phyloP scores from a whole-genome alignment of 2,888 invertebrate species.

The Archips crataeganus region DNA sequence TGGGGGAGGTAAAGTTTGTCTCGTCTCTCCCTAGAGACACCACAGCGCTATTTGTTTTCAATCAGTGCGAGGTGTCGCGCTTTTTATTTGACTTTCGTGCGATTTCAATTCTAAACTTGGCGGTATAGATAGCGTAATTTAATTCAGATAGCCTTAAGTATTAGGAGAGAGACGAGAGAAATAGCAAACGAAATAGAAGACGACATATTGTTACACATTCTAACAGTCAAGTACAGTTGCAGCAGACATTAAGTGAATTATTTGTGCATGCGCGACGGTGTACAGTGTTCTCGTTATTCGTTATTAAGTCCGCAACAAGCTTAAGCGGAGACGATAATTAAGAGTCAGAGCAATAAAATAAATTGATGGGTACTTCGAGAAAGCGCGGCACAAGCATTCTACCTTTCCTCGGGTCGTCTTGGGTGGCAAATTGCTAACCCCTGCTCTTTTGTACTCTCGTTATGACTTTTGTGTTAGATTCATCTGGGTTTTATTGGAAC shows the following conservation, averaged over 20 bases:
- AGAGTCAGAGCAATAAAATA: conserved; percentile 38
- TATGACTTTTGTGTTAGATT: conserved; percentile 26
- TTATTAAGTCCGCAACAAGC: conserved; percentile 31
- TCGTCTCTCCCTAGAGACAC: conserved; percentile 67
- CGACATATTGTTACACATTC: conserved; percentile 51
- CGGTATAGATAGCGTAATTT: conserved; percentile 42
- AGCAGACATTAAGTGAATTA: conserved; percentile 59
- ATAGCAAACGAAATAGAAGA: conserved; percentile 66
- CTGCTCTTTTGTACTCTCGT: conserved; percentile 30
- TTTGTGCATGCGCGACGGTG: conserved; percentile 59
- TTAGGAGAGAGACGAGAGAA: conserved; percentile 63
- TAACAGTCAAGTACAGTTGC: conserved; percentile 64
- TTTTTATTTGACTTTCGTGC: conserved; percentile 46
- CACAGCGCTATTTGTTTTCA: conserved; percentile 49
- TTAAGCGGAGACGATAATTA: conserved; percentile 43
- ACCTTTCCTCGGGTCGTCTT: conserved; percentile 21
- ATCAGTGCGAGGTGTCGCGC: conserved; percentile 47
- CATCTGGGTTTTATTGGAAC: conserved; percentile 16
- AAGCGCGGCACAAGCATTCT: conserved; percentile 36
- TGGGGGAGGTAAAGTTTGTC: conserved; percentile 71
- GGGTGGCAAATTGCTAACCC: conserved; percentile 28
- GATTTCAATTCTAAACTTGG: conserved; percentile 47
- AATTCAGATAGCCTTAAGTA: conserved; percentile 35
- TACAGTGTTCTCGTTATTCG: conserved; percentile 22
- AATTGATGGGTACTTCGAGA: conserved; percentile 36